Base-by-base conservation (phyloP, 2,888 invertebrate species). In the Apoderus coryli region DNA sequence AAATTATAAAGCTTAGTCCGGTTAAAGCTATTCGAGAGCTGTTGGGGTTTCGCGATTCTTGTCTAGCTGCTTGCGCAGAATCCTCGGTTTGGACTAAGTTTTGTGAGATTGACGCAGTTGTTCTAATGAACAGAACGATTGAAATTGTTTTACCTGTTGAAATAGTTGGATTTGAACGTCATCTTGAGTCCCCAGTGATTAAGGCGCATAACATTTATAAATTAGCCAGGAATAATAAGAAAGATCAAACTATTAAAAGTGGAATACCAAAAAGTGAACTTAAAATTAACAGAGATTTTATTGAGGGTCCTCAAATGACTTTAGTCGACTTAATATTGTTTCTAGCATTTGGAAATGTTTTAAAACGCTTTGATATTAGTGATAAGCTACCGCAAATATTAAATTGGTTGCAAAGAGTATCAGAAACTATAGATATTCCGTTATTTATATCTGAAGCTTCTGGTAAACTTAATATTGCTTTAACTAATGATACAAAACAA, bases 21-120 rank as follows among this genome's bases (percentile, higher is more conserved):
- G 41, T 51, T 10, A 24, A 52, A 30, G 46, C 56, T 12, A 38
- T 47, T 1, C 49, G 54, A 25, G 61, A 63, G 28, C 55, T 86
- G 23, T 60, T 88, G 9, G 86, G 88, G 2, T 89, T 86, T 48
- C 73, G 84, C 36, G 71, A 69, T 37, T 71, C 78, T 30, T 86
- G 86, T 48, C 60, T 89, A 9, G 66, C 80, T 45, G 77, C 86
- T 2, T 84, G 85, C 30, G 76, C 84, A 14, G 88, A 88, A 59
- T 68, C 72, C 5, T 86, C 88, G 5, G 64, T 81, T 22, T 90
- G 89, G 90, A 92, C 90, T 0, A 79, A 78, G 47, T 88, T 88
- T 53, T 92, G 92, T 63, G 92, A 92, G 63, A 65, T 81, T 3
- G 82, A 88, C 50, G 60, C 88, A 24, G 66, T 80, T 7, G n/a